These are phyloP conservation scores for Elegia similella DNA, from an alignment of 2,888 invertebrate genomes.

Conservation along the genomic window DNA sequence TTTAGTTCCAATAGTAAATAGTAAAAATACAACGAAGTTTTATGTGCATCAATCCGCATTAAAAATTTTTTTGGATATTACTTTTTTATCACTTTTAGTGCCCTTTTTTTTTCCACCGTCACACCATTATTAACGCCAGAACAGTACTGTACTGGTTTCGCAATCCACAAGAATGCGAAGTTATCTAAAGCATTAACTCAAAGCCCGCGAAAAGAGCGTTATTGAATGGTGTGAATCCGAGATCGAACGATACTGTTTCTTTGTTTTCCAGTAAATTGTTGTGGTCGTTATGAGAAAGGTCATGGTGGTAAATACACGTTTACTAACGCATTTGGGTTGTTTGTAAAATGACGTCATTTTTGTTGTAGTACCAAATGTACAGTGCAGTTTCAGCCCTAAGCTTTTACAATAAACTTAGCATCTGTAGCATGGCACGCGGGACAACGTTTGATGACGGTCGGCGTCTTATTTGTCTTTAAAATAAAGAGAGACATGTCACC, in stretches of 20 bases:
- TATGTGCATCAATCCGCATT: too few relatives aligned
- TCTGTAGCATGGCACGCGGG: too few relatives aligned
- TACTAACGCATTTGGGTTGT: background rate
- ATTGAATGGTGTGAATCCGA: constrained; percentile 4
- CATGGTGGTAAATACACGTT: background rate
- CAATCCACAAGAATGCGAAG: background rate
- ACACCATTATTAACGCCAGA: background rate
- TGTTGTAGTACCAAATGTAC: background rate
- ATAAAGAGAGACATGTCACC: too few relatives aligned
- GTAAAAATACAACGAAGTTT: too few relatives aligned
- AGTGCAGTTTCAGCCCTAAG: background rate
- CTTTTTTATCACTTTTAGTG: too few relatives aligned
- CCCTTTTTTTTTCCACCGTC: too few relatives aligned
- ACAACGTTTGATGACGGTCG: too few relatives aligned
- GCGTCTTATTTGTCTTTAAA: too few relatives aligned
- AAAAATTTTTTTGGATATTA: too few relatives aligned
- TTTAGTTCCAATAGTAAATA: too few relatives aligned
- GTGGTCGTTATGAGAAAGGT: background rate
- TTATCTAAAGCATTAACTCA: background rate
- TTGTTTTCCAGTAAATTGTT: background rate
- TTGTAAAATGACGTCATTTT: background rate
- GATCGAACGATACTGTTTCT: constrained; percentile 6
- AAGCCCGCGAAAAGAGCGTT: background rate
- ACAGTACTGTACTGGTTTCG: background rate
- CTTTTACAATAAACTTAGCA: too few relatives aligned